Conservation (phyloP, 2,888 invertebrate genomes). For the Ophraella communa region DNA sequence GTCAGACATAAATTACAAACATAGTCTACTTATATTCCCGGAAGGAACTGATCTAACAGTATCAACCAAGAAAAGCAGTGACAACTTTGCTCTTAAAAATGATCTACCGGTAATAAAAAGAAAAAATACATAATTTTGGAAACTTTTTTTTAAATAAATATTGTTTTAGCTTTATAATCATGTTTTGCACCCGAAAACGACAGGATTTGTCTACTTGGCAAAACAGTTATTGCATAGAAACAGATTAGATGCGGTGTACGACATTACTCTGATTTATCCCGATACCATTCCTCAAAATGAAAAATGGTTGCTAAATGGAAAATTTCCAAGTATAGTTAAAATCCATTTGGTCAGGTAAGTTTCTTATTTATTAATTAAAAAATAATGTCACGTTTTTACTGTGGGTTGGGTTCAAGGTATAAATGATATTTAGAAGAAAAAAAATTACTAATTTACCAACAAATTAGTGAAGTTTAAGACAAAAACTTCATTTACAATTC, state of each 20-base stretch:
- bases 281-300: conserved; percentile 78
- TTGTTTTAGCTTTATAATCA: conserved; percentile 67
- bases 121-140: too few species aligned
- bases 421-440: too few species aligned
- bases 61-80: conserved; percentile 72
- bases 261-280: conserved; percentile 86
- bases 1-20: conserved; percentile 68
- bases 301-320: conserved; percentile 71
- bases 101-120: conserved; percentile 67
- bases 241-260: conserved; percentile 79
- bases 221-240: conserved; percentile 64
- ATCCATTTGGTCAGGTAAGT: conserved; percentile 74
- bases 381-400: too few species aligned
- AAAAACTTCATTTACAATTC: too few species aligned
- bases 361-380: background rate
- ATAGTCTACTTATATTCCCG: conserved; percentile 82
- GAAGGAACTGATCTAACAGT: conserved; percentile 87
- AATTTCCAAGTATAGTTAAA: conserved; percentile 76
- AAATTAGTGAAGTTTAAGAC: too few species aligned
- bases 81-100: conserved; percentile 73
- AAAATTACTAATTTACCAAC: too few species aligned
- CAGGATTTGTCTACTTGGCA: conserved; percentile 74
- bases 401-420: too few species aligned
- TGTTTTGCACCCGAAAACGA: conserved; percentile 86
- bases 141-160: background rate